Conservation (phyloP, 2,113 vertebrate species). For the Pygoscelis antarcticus region DNA sequence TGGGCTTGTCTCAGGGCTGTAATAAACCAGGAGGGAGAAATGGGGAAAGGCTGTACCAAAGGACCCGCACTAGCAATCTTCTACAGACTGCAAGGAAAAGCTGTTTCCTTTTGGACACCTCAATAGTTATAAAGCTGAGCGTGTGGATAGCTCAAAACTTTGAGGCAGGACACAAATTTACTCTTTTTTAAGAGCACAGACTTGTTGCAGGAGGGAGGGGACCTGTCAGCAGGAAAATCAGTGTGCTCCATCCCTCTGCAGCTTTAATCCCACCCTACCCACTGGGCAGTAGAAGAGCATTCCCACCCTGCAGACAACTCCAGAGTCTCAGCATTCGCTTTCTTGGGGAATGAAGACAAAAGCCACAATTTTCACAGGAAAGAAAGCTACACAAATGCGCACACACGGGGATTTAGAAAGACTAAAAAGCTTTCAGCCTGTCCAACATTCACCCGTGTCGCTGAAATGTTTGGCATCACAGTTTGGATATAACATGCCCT, state of each 20-base stretch:
- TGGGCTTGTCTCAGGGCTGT: neutral
- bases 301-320: neutral
- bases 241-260: neutral
- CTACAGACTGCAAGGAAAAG: neutral
- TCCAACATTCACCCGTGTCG: rapidly evolving
- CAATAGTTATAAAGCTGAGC: neutral
- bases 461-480: neutral
- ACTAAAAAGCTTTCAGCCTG: neutral
- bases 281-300: neutral
- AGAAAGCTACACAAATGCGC: neutral
- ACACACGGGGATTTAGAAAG: neutral
- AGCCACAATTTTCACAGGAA: neutral
- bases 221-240: neutral
- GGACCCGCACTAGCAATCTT: neutral
- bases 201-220: neutral
- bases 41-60: neutral
- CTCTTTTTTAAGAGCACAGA: neutral
- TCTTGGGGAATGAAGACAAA: neutral
- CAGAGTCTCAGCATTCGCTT: neutral
- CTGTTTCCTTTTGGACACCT: neutral
- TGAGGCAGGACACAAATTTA: neutral
- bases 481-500: neutral
- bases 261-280: neutral
- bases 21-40: neutral
- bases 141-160: neutral